A percentile compares a stretch with the other conserved stretches of the same genome.
phyloP scores from a whole-genome alignment of 2,797 vertebrate genomes.

The Manis crassicaudata region DNA sequence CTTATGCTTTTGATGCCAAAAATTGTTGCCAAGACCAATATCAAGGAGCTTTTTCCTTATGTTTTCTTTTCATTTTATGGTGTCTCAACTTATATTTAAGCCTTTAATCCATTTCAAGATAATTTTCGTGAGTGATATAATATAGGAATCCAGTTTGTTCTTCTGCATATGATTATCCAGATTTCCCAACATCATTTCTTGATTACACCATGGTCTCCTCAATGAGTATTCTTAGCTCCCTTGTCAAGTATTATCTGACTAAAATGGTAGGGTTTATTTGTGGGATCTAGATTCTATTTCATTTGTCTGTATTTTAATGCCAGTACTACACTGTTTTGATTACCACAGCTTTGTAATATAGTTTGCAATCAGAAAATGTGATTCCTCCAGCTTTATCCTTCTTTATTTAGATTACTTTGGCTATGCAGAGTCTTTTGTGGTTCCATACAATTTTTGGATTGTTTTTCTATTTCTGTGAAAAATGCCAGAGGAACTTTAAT shows the following conservation, averaged over 20 bases:
- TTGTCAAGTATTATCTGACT: background rate
- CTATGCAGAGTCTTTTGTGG: background rate
- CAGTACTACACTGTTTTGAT: background rate
- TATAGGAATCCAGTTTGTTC: background rate
- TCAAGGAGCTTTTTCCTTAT: background rate
- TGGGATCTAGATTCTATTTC: background rate
- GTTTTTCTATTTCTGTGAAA: background rate
- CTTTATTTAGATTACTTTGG: background rate
- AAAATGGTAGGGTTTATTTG: background rate
- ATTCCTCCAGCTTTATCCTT: background rate
- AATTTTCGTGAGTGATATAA: background rate
- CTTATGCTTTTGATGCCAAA: background rate
- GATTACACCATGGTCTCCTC: background rate
- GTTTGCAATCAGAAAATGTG: background rate
- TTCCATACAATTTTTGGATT: background rate
- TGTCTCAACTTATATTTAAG: background rate
- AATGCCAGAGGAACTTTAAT: background rate
- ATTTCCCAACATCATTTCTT: background rate
- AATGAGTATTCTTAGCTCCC: background rate
- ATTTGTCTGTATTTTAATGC: background rate
- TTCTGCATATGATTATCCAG: background rate
- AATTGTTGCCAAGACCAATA: background rate
- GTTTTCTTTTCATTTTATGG: background rate
- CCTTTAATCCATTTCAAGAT: background rate
- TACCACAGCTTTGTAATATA: background rate